Evolutionary conservation across 1,140 invertebrate genomes (phyloP), one percentile per base, ranked within the genome.

Genomic region (Bombus difficillimus): DNA sequence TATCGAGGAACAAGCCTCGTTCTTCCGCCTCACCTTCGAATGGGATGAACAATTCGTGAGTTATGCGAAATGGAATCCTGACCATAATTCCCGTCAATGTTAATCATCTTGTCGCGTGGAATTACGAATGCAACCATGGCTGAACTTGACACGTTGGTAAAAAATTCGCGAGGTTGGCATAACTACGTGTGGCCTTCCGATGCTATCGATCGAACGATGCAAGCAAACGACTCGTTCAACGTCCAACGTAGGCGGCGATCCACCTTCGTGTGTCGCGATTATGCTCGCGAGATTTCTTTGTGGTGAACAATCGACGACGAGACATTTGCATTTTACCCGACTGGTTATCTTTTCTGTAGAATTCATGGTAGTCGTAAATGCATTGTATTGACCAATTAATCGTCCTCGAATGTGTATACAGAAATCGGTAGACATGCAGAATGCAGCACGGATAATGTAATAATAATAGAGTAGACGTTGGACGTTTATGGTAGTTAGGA

Each of bases 131-230:
- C 43, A 25, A 25, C 34, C 41, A 34, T 34, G 22, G 25, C 41
- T 34, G 79, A 81, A 83, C 59, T 88, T 79, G 80, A 73, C 75
- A 83, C 25, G 43, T 59, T 41, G 43, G 53, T n/a, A 32, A 47
- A 85, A 76, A 59, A 77, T 18, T 77, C 62, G 4, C 57, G 41
- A 18, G 9, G n/a, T 47, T 88, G 43, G 72, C 81, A 81, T 75
- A 69, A 22, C 66, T 81, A 43, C 13, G 4, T 25, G 25, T 34
- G 71, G 18, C 68, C 72, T 88, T 88, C 69, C 3, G 28, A 75
- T 25, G 41, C 69, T 76, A 53, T 80, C 47, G 71, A 73, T 64
- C 59, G 43, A 81, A 5, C 34, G 28, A 76, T 34, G 81, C 69
- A 57, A 71, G 71, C 34, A 39, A 68, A 18, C 74, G 15, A 73